Percentiles rank a stretch among this genome's conserved stretches.
Evolutionary conservation across 2,113 vertebrate genomes (phyloP).

Genomic region (Rhinichthys klamathensis): DNA sequence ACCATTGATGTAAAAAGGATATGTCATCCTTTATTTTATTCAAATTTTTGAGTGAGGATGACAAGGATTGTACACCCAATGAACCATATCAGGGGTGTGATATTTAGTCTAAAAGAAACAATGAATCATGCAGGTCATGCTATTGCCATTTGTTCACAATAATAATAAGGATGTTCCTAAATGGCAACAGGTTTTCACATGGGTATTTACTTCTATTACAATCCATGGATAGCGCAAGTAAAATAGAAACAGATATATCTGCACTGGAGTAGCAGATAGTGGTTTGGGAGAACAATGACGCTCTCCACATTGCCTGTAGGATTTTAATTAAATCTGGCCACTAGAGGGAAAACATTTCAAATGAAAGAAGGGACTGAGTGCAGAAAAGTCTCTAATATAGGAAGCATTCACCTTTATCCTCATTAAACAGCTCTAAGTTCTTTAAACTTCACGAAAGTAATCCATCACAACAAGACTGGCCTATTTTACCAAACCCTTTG

Average conservation of each 20-base stretch:
- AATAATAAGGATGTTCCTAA: not conserved
- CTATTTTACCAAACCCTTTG: conserved; percentile 36
- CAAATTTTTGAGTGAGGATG: not conserved
- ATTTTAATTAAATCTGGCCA: conserved; percentile 64
- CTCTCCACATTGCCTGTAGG: conserved; percentile 57
- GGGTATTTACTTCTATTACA: not conserved
- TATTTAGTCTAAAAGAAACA: conserved; percentile 12
- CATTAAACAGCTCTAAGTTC: conserved; percentile 29
- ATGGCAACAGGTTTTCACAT: not conserved
- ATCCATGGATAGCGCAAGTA: not conserved
- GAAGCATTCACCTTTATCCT: conserved; percentile 54
- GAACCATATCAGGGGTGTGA: not conserved
- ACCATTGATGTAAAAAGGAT: not conserved
- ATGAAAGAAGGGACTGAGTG: conserved; percentile 50
- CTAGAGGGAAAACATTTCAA: conserved; percentile 56
- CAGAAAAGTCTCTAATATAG: conserved; percentile 43
- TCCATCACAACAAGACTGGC: conserved; percentile 44
- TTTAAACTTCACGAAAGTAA: conserved; percentile 46
- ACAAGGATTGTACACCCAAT: not conserved
- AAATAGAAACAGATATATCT: conserved; percentile 22
- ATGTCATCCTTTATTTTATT: not conserved
- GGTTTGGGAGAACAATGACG: conserved; percentile 48
- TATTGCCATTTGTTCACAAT: conserved; percentile 1
- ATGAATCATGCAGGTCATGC: not conserved
- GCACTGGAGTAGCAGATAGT: conserved; percentile 33